Evolutionary conservation across 2,113 vertebrate species (phyloP).

Genomic region (Rhizomys pruinosus): DNA sequence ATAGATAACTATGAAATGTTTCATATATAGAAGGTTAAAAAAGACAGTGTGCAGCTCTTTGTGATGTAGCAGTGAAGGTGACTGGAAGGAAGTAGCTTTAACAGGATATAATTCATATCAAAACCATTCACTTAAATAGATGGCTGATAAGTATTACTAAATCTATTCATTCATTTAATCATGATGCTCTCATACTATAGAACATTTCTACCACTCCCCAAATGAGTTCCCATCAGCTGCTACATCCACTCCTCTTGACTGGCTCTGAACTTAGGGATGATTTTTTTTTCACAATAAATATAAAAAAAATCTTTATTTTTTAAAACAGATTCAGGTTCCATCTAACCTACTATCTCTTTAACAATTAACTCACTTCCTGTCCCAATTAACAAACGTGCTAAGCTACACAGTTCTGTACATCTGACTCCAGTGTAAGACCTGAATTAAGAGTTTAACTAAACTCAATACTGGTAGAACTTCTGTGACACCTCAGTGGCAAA

Average conservation of each 20-base stretch:
- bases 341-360: no score
- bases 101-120: background rate
- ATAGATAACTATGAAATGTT: background rate
- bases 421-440: no score
- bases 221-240: background rate
- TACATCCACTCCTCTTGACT: background rate
- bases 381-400: no score
- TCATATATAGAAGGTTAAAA: constrained; percentile 29
- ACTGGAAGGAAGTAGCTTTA: background rate
- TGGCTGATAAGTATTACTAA: background rate
- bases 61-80: background rate
- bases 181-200: background rate
- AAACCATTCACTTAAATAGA: background rate
- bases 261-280: background rate
- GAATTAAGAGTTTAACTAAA: no score
- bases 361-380: no score
- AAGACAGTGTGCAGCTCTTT: background rate
- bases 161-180: background rate
- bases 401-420: no score
- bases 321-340: no score
- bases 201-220: background rate
- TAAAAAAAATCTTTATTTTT: no score
- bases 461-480: no score
- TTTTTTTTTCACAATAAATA: no score
- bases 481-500: no score